A percentile compares a stretch with the other conserved stretches of the same genome.
Conservation (phyloP, 2,113 vertebrate genomes). For the Cranoglanis bouderius region DNA sequence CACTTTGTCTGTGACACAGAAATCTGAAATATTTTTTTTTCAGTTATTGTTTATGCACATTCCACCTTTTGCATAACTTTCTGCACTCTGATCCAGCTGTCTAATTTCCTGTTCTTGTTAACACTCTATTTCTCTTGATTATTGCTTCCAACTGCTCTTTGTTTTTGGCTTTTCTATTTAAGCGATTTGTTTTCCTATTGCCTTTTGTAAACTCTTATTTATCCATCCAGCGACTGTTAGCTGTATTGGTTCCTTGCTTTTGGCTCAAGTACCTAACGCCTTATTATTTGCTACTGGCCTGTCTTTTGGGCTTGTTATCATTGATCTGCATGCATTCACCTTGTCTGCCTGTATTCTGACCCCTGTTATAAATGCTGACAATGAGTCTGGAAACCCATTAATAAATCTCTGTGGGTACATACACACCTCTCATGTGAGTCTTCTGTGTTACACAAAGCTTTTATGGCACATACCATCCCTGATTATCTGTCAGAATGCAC, state of each 20-base stretch:
- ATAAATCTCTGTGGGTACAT: constrained; percentile 21
- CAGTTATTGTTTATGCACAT: not conserved
- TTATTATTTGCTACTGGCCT: constrained; percentile 10
- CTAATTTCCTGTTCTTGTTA: not conserved
- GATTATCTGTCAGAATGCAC: constrained; percentile 19
- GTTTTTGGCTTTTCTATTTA: not conserved
- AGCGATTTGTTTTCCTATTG: not conserved
- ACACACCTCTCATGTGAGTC: constrained; percentile 5
- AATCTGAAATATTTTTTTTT: not conserved
- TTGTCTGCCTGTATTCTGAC: constrained; percentile 21
- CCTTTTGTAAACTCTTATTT: not conserved
- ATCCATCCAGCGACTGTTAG: not conserved
- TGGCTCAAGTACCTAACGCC: not conserved
- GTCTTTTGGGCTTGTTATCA: constrained; percentile 18
- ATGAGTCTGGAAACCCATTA: not conserved
- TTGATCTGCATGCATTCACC: constrained; percentile 24
- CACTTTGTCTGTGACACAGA: not conserved
- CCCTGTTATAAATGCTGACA: constrained; percentile 20
- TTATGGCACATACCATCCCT: not conserved
- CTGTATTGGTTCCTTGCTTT: not conserved
- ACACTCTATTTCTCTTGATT: not conserved
- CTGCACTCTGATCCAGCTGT: not conserved
- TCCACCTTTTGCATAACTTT: not conserved
- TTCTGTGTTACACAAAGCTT: constrained; percentile 17
- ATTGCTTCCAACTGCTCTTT: not conserved